Percentiles rank a stretch among this genome's conserved stretches.
phyloP scores from a whole-genome alignment of 2,113 vertebrate species.

The Proterorhinus semilunaris region DNA sequence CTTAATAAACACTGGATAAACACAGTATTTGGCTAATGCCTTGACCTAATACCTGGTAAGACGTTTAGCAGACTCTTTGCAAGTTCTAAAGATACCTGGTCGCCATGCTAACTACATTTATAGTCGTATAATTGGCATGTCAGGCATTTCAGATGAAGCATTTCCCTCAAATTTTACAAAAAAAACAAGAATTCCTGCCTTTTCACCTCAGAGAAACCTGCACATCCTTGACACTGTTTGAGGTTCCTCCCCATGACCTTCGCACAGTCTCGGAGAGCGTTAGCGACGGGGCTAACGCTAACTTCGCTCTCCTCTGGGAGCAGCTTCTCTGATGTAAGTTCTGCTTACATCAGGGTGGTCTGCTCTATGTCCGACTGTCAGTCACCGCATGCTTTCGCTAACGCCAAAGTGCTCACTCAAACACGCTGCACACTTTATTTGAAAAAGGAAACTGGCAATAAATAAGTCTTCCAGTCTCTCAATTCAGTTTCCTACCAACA shows the following conservation, averaged over 20 bases:
- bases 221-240: slow-evolving; percentile 15
- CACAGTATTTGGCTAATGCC: background rate
- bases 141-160: too few species aligned
- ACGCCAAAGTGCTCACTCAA: background rate
- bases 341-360: slow-evolving; percentile 58
- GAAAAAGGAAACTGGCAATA: background rate
- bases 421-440: background rate
- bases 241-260: slow-evolving; percentile 19
- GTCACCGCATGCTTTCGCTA: slow-evolving; percentile 6
- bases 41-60: too few species aligned
- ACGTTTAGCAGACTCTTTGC: too few species aligned
- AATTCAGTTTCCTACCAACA: background rate
- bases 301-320: slow-evolving; percentile 31
- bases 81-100: too few species aligned
- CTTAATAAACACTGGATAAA: background rate
- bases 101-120: too few species aligned
- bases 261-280: background rate
- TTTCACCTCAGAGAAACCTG: slow-evolving; percentile 10
- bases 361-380: slow-evolving; percentile 1
- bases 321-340: slow-evolving; percentile 16
- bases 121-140: too few species aligned
- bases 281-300: slow-evolving; percentile 11
- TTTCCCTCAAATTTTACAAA: too few species aligned
- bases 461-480: background rate
- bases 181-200: background rate